Evolutionary conservation across 2,888 invertebrate genomes (phyloP).

Genomic region (Adela reaumurella): DNA sequence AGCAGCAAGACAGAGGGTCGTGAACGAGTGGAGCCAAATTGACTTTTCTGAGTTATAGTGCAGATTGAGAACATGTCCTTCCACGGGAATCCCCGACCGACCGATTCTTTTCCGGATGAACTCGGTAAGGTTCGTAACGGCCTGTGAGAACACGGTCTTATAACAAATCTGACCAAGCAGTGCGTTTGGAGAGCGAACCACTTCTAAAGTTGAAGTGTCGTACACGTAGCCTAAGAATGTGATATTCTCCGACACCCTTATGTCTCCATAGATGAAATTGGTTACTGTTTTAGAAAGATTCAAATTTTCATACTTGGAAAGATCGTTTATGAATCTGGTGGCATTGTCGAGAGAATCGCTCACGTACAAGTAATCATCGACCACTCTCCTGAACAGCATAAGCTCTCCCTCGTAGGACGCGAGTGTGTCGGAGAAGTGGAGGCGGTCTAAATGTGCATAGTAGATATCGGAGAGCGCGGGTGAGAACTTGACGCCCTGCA

Average conservation of each 20-base stretch:
- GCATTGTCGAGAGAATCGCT: conserved; percentile 38
- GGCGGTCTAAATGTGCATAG: conserved; percentile 34
- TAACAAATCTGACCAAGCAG: conserved; percentile 43
- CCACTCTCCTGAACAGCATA: conserved; percentile 35
- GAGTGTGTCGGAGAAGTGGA: conserved; percentile 27
- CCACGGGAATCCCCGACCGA: conserved; percentile 42
- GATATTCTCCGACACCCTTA: conserved; percentile 27
- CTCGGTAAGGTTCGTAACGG: conserved; percentile 25
- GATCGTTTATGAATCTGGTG: conserved; percentile 27
- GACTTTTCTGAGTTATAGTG: conserved; percentile 30
- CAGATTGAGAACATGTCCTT: conserved; percentile 38
- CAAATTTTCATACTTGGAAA: conserved; percentile 37
- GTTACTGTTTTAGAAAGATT: conserved; percentile 40
- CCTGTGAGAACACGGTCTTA: conserved; percentile 37
- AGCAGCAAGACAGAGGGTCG: conserved; percentile 41
- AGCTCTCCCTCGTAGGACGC: conserved; percentile 17
- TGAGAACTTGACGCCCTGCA: conserved; percentile 48
- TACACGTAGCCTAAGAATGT: conserved; percentile 40
- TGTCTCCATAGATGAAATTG: conserved; percentile 28
- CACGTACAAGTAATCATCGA: conserved; percentile 48
- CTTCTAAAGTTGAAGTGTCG: conserved; percentile 31
- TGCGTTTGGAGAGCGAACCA: conserved; percentile 35
- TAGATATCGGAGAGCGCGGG: conserved; percentile 48
- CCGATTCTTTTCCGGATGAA: conserved; percentile 42
- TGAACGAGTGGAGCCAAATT: conserved; percentile 39